These are phyloP conservation scores for Corythucha ciliata DNA, from an alignment of 2,888 invertebrate species.

Conservation along the genomic window DNA sequence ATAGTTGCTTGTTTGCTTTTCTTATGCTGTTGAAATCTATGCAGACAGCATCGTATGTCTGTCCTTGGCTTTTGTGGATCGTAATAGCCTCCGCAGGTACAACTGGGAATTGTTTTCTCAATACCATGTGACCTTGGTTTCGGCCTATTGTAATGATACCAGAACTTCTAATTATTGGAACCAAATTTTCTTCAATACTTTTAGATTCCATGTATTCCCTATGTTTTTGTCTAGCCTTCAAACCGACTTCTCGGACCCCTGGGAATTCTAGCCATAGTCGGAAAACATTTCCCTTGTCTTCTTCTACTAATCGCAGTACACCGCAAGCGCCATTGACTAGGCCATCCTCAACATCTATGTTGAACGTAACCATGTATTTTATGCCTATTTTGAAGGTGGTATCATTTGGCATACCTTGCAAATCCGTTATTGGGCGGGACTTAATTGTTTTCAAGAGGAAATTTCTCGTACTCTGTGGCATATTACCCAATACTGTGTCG, in stretches of 20 bases:
- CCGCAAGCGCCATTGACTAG: conserved; percentile 35
- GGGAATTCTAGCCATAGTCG: conserved; percentile 19
- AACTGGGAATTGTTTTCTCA: conserved; percentile 30
- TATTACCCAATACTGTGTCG: too few species aligned
- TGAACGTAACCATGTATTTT: conserved; percentile 34
- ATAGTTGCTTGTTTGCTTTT: not conserved
- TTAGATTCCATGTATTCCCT: too few species aligned
- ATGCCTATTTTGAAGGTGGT: conserved; percentile 35
- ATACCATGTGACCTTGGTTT: conserved; percentile 21
- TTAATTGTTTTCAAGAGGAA: too few species aligned
- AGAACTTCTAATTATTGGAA: conserved; percentile 1
- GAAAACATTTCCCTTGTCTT: not conserved
- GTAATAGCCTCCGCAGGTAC: conserved; percentile 31
- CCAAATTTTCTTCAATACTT: too few species aligned
- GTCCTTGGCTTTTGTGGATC: conserved; percentile 34
- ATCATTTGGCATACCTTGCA: too few species aligned
- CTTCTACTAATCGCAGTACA: conserved; percentile 11
- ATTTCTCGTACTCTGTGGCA: too few species aligned
- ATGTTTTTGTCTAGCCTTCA: too few species aligned
- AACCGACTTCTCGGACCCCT: too few species aligned
- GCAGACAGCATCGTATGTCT: conserved; percentile 18
- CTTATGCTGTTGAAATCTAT: conserved; percentile 6
- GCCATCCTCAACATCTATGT: conserved; percentile 33
- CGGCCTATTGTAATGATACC: conserved; percentile 10
- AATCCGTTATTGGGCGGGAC: too few species aligned